Conservation (phyloP, 2,888 invertebrate genomes). For the Cataglyphis albicans region DNA sequence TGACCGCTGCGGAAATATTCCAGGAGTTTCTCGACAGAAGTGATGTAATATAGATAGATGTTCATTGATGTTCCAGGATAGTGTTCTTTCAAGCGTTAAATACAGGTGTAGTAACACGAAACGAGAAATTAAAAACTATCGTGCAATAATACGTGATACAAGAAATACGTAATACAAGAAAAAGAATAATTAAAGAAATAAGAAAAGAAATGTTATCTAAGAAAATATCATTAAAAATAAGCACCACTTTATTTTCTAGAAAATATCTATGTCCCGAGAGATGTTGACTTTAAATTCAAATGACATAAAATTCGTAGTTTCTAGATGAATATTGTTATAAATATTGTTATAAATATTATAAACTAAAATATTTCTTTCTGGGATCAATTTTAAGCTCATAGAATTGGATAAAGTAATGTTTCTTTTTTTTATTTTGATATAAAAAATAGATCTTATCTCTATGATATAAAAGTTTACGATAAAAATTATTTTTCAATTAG, state of each 20-base stretch:
- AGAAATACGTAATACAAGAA: background rate
- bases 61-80: background rate
- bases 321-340: background rate
- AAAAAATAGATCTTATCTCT: background rate
- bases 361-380: conserved; percentile 3
- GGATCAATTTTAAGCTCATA: background rate
- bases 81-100: background rate
- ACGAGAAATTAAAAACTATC: background rate
- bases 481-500: background rate
- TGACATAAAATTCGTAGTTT: background rate
- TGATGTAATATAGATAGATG: background rate
- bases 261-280: background rate
- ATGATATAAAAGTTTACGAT: background rate
- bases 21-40: conserved; percentile 56
- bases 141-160: background rate
- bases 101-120: background rate
- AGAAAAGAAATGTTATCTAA: background rate
- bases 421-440: background rate
- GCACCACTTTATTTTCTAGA: background rate
- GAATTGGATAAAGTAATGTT: background rate
- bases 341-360: background rate
- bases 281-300: background rate
- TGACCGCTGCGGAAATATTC: conserved; percentile 42
- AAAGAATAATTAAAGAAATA: background rate
- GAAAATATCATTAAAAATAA: background rate